phyloP scores from a whole-genome alignment of 2,113 vertebrate genomes.

The Isichthys henryi region DNA sequence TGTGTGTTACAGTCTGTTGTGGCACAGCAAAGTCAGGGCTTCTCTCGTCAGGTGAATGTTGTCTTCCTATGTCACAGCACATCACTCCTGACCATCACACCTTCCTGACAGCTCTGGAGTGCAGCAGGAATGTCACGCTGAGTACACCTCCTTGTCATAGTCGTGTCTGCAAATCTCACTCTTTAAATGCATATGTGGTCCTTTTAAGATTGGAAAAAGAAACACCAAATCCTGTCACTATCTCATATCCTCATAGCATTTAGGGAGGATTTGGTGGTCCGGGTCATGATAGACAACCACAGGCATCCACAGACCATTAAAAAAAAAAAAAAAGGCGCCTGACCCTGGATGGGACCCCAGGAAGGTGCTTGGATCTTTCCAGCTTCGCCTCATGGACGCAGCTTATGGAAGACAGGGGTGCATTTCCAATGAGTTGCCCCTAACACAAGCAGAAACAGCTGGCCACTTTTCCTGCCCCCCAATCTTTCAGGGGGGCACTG shows the following conservation, averaged over 20 bases:
- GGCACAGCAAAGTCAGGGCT: background rate
- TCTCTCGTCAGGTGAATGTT: background rate
- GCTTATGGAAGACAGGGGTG: background rate
- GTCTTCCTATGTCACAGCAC: background rate
- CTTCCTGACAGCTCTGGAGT: background rate
- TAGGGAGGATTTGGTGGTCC: background rate
- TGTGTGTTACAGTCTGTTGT: background rate
- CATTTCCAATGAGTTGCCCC: background rate
- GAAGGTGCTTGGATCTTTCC: background rate
- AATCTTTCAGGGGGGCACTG: background rate
- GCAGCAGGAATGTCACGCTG: background rate
- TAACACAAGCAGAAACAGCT: slow-evolving; percentile 15
- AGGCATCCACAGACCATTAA: background rate
- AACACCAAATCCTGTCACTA: background rate
- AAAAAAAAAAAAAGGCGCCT: background rate
- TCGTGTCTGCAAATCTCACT: background rate
- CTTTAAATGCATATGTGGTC: background rate
- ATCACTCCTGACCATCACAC: background rate
- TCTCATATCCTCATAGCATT: background rate
- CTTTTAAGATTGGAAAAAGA: background rate
- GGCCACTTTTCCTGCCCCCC: background rate
- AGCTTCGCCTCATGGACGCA: background rate
- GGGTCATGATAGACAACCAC: background rate
- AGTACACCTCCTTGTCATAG: background rate
- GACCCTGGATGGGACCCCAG: background rate